A percentile compares a stretch with the other conserved stretches of the same genome.
Conservation (phyloP, 2,113 vertebrate genomes). For the Petrocephalus microphthalmus region DNA sequence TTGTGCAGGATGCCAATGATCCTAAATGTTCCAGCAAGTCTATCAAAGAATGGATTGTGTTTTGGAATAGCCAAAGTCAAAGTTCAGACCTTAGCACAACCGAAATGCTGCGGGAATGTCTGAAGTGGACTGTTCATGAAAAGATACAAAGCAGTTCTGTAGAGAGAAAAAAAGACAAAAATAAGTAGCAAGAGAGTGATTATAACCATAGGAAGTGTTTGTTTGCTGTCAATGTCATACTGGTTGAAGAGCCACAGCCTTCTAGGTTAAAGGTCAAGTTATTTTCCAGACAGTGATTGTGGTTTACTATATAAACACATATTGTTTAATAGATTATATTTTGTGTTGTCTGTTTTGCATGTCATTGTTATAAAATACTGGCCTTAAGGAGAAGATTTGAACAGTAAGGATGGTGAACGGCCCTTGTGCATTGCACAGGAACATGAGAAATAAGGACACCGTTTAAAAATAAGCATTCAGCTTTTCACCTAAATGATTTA, state of each 20-base stretch:
- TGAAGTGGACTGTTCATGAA: conserved; percentile 1
- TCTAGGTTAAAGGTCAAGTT: not conserved
- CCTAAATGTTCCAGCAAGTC: not conserved
- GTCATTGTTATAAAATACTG: not conserved
- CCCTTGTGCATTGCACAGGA: not conserved
- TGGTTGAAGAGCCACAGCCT: not conserved
- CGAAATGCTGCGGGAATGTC: not conserved
- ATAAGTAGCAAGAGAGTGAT: not conserved
- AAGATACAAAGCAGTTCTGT: not conserved
- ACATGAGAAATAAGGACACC: not conserved
- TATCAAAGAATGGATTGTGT: not conserved
- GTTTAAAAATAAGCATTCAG: not conserved
- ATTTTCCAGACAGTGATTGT: not conserved
- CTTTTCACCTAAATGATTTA: not conserved
- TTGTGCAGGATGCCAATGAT: not conserved
- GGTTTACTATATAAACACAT: not conserved
- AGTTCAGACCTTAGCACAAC: not conserved
- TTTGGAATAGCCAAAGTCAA: not conserved
- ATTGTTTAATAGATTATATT: not conserved
- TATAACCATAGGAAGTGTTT: not conserved
- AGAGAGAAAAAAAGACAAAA: not conserved
- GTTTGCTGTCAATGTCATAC: not conserved
- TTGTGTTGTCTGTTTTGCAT: not conserved
- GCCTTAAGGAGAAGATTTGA: not conserved
- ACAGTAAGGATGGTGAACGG: not conserved